Base-by-base conservation (phyloP, 2,888 invertebrate species). In the Clivina fossor region DNA sequence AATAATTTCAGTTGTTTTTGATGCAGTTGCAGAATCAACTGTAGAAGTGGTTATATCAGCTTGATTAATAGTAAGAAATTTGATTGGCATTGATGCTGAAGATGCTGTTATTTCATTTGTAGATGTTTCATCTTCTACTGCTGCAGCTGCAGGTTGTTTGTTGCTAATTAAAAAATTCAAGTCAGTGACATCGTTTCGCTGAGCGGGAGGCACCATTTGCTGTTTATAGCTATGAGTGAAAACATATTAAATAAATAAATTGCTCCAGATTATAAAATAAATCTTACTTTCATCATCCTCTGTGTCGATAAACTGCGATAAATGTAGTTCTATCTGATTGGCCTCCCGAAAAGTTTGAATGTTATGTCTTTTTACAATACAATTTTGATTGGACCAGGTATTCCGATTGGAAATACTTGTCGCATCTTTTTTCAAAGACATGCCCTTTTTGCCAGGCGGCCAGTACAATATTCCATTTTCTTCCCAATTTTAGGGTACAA, bases 231-330 rank as follows among this genome's bases (percentile, higher is more conserved):
- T 37, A 16, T 9, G 18, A 37, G 19, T 37, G 16, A 37, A 37
- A 37, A 37, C 11, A 33, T n/a, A n/a, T 15, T 18, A 15, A 15
- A 16, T 1, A 15, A 37, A 37, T n/a, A 33, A 11, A 33, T 37
- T 37, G 4, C 16, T 15, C 37, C 19, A 4, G 19, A 37, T 37
- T 37, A 37, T n/a, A 37, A 37, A n/a, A n/a, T n/a, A 37, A 37
- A 2, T 37, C 37, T 37, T 16, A 37, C 37, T 37, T 37, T 37
- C 37, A 9, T 37, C 37, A 37, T 37, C 37, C 37, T 37, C 37
- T 9, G 37, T 16, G 16, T 37, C 37, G 9, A 37, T 9, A 37
- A 37, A 37, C 16, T 37, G 13, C 16, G 37, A 37, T 15, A 37
- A 16, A 37, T 37, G 37, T 2, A 9, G 13, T 37, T 37, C 37